phyloP scores from a whole-genome alignment of 2,113 vertebrate species.

The Paradoxurus hermaphroditus region DNA sequence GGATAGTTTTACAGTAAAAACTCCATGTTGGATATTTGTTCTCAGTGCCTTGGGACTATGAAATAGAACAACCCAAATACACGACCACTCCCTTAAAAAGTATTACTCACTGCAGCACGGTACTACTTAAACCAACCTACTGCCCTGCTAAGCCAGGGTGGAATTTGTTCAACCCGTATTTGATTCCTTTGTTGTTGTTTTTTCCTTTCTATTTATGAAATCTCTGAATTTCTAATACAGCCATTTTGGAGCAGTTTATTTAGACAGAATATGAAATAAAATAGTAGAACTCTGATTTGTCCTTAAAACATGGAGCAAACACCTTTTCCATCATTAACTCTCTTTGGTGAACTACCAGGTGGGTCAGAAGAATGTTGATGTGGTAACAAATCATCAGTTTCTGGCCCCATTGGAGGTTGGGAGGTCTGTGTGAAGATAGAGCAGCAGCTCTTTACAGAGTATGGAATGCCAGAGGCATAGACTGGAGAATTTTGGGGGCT shows the following conservation, averaged over 20 bases:
- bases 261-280: constrained; percentile 23
- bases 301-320: neutral
- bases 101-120: constrained; percentile 5
- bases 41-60: constrained; percentile 57
- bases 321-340: neutral
- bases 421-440: neutral
- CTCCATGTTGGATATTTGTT: constrained; percentile 83
- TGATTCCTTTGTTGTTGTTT: constrained; percentile 32
- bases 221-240: constrained; percentile 16
- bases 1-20: constrained; percentile 85
- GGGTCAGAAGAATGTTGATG: constrained; percentile 13
- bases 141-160: constrained; percentile 45
- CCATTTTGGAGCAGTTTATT: constrained; percentile 21
- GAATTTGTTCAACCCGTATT: constrained; percentile 25
- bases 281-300: neutral
- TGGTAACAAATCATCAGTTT: neutral
- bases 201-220: neutral
- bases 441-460: neutral
- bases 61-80: constrained; percentile 69
- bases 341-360: neutral
- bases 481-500: neutral
- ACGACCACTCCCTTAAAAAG: constrained; percentile 64
- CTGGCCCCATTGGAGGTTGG: neutral
- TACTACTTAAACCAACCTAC: constrained; percentile 53
- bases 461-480: neutral